Base-by-base conservation (phyloP, 1,140 invertebrate species). In the Tetranychus cinnabarinus region DNA sequence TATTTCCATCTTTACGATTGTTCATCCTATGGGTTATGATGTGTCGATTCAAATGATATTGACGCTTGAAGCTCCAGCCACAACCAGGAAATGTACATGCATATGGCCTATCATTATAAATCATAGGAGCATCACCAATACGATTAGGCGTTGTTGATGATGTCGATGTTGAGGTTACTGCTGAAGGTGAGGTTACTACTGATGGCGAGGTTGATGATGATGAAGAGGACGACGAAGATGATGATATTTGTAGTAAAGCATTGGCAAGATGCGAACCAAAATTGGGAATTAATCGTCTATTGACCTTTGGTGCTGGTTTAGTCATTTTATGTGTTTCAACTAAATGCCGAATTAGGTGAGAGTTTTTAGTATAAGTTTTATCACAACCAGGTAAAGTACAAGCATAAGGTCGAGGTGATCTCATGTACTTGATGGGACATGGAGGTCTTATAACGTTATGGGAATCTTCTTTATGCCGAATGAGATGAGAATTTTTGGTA, bases 11-110 rank as follows among this genome's bases (percentile, higher is more conserved):
- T 23, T 23, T 23, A 23, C 23, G 23, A 23, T 23, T 42, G 39
- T 42, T 42, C 55, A 56, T 56, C 35, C 34, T 60, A 60, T 60
- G 59, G 8, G 59, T 60, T 6, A 50, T 60, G 12, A 52, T 37
- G 34, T 60, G 59, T 15, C 59, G 59, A 39, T 60, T 54, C 12
- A 60, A 31, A 60, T 60, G 59, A 54, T 60, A 60, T 37, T 50
- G 46, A 15, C 59, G 13, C n/a, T 60, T 60, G 33, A 60, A 60
- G 13, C 33, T 37, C 59, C 59, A 60, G 6, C 47, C 35, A 31
- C 59, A 60, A 2, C 47, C 47, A 6, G 59, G 59, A 60, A 39
- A 60, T 36, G 54, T 42, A 36, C 59, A 60, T 35, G 50, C 23
- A 60, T 52, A 60, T 60, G 59, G 59, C n/a, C 59, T 23, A 10